Evolutionary conservation across 1,140 invertebrate genomes (phyloP), one percentile per base, ranked within the genome.

Genomic region (Dufourea novaeangliae): DNA sequence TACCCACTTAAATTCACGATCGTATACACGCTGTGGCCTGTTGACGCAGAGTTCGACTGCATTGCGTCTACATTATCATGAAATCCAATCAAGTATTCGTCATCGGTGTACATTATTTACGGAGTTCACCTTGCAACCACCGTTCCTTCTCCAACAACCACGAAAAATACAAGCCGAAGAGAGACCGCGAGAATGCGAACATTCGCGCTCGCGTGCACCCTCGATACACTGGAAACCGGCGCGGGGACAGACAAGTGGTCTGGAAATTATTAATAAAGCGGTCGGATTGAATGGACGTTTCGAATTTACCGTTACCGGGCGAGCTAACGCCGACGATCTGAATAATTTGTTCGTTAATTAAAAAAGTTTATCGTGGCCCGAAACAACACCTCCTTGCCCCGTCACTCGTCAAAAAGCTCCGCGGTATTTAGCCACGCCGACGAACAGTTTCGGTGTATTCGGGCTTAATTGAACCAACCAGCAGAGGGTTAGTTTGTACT

Each of bases 261-360:
- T 76, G 73, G 73, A 76, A 76, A 76, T 76, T 76, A 69, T 77
- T 71, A 77, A 77, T 63, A 63, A 77, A 70, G 57, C 67, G 32
- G 14, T 1, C 25, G 20, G 22, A 76, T 59, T 76, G 64, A 76
- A 76, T 76, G 73, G 73, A 76, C 64, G 64, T 59, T 68, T 27
- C 56, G 32, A 44, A 77, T 62, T 70, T 77, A 52, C 67, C 57
- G 64, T 69, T 76, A 59, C 62, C n/a, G n/a, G 50, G 32, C 14
- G 20, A 29, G 25, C 57, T 62, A 71, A 52, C 67, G 67, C 14
- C 14, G 39, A 27, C 74, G 57, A 77, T 77, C 57, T 62, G 44
- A 77, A 77, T 77, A 82, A 83, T 83, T 83, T 78, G 73, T 82
- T 69, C 59, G 64, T 79, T 82, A 74, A 83, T 83, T 83, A 79